Conservation (phyloP, 1,140 invertebrate species). For the Cherax quadricarinatus region DNA sequence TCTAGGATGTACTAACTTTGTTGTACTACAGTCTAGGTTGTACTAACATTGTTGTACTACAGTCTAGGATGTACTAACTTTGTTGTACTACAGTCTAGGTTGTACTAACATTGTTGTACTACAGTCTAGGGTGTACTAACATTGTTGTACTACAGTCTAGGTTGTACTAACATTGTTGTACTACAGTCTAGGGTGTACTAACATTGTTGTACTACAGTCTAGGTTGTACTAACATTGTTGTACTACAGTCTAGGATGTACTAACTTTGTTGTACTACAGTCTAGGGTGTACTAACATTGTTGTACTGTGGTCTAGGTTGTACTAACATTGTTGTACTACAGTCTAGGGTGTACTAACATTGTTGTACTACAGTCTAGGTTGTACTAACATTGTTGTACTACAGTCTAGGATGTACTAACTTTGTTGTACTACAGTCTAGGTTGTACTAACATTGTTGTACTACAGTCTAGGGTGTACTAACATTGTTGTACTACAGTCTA, state of each 20-base stretch:
- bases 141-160: not conserved
- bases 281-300: not conserved
- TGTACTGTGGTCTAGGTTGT: not conserved
- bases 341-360: not conserved
- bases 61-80: not conserved
- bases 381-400: constrained; percentile 79
- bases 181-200: constrained; percentile 83
- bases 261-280: not conserved
- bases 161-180: not conserved
- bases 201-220: no score
- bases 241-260: no score
- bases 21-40: no score
- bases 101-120: not conserved
- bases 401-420: no score
- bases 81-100: not conserved
- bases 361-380: constrained; percentile 78
- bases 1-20: constrained; percentile 86
- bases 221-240: no score
- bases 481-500: not conserved
- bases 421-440: no score
- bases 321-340: not conserved
- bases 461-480: not conserved
- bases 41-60: no score
- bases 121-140: not conserved
- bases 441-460: not conserved